A percentile compares a stretch with the other conserved stretches of the same genome.
phyloP scores from a whole-genome alignment of 2,888 invertebrate genomes.

The Panzeria rudis region DNA sequence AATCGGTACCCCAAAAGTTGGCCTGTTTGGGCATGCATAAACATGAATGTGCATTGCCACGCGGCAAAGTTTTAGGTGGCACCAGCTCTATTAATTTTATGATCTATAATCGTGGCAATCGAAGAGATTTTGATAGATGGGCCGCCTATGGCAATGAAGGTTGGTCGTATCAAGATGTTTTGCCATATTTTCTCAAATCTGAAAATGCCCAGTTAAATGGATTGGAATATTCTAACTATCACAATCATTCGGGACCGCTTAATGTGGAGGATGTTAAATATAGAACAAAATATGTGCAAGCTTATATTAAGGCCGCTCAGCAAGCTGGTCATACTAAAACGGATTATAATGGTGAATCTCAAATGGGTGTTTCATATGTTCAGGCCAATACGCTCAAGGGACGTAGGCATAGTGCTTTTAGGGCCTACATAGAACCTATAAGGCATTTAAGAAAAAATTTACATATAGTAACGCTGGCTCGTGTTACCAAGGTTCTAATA shows the following conservation, averaged over 20 bases:
- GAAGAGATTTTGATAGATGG: slow-evolving; percentile 89
- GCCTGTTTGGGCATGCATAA: slow-evolving; percentile 85
- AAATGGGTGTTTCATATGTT: slow-evolving; percentile 87
- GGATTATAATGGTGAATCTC: slow-evolving; percentile 88
- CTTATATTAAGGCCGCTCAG: slow-evolving; percentile 87
- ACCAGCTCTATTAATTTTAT: slow-evolving; percentile 87
- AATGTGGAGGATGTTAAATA: slow-evolving; percentile 86
- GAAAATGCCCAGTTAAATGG: slow-evolving; percentile 84
- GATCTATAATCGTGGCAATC: slow-evolving; percentile 90
- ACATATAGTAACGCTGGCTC: slow-evolving; percentile 87
- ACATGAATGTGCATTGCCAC: slow-evolving; percentile 84
- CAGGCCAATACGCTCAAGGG: slow-evolving; percentile 87
- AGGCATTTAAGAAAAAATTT: slow-evolving; percentile 85
- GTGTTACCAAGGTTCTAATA: slow-evolving; percentile 88
- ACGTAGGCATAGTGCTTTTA: slow-evolving; percentile 87
- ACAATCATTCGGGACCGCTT: slow-evolving; percentile 86
- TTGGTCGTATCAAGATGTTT: slow-evolving; percentile 88
- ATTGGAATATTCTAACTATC: slow-evolving; percentile 85
- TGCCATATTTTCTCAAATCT: slow-evolving; percentile 86
- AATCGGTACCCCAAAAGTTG: slow-evolving; percentile 86
- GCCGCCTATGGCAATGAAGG: slow-evolving; percentile 88
- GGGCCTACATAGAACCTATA: slow-evolving; percentile 87
- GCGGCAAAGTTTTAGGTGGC: slow-evolving; percentile 86
- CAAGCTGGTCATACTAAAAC: slow-evolving; percentile 87
- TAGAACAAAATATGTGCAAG: slow-evolving; percentile 84